These are phyloP conservation scores for Zaprionus inermis DNA, from an alignment of 1,140 invertebrate genomes.

Conservation along the genomic window DNA sequence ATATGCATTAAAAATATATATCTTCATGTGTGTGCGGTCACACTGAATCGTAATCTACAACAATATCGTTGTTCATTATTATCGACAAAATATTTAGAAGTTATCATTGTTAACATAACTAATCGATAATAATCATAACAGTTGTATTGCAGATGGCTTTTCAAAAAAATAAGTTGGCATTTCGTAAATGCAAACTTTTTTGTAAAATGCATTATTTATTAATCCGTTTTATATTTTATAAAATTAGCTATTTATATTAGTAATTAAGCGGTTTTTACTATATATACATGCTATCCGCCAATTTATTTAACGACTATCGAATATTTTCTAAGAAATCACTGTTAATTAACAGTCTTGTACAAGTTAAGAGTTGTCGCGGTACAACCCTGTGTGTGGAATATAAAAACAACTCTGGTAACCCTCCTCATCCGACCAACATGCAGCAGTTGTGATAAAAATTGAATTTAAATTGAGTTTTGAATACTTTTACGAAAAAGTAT, in stretches of 20 bases:
- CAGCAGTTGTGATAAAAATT: conserved; percentile 51
- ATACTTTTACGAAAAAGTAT: conserved; percentile 30
- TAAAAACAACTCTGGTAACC: conserved; percentile 48
- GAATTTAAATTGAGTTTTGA: conserved; percentile 53
- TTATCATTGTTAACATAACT: not conserved
- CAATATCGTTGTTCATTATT: conserved; percentile 2
- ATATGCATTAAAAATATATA: conserved; percentile 14
- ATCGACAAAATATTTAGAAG: conserved; percentile 1
- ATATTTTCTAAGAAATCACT: not conserved
- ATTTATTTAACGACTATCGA: not conserved
- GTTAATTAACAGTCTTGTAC: conserved; percentile 1
- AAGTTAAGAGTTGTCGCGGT: conserved; percentile 14
- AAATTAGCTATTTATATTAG: not conserved
- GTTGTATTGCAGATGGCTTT: not conserved
- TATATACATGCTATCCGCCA: not conserved
- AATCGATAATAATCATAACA: not conserved
- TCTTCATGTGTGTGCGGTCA: conserved; percentile 14
- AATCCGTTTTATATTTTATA: not conserved
- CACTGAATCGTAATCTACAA: conserved; percentile 16
- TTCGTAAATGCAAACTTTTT: conserved; percentile 2
- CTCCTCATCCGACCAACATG: conserved; percentile 39
- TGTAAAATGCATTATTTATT: not conserved
- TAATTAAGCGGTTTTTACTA: not conserved
- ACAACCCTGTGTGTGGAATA: conserved; percentile 37
- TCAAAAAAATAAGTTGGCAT: conserved; percentile 7